Evolutionary conservation across 1,140 invertebrate genomes (phyloP).

Genomic region (Popillia japonica): DNA sequence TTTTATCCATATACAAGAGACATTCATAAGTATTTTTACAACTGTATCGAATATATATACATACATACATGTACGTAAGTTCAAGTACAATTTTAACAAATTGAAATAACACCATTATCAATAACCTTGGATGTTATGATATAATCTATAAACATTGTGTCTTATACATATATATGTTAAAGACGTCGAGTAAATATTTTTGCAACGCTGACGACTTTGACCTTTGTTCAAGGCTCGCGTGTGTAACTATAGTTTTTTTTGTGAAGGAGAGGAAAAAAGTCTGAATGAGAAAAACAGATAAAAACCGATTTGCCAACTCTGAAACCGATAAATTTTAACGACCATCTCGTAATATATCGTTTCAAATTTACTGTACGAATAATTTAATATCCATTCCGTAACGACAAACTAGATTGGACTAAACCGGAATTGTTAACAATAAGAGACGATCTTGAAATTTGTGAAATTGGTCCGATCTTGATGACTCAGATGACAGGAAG

Average conservation of each 20-base stretch:
- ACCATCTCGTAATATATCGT: too few relatives aligned
- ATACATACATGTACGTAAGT: constrained; percentile 24
- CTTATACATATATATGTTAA: constrained; percentile 23
- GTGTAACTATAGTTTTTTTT: constrained; percentile 20
- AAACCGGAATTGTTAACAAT: too few relatives aligned
- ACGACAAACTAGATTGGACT: too few relatives aligned
- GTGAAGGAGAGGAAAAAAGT: background rate
- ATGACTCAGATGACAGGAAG: background rate
- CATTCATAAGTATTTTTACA: too few relatives aligned
- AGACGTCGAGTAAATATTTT: constrained; percentile 22
- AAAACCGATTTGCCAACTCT: constrained; percentile 14
- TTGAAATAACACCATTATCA: constrained; percentile 24
- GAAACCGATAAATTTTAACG: background rate
- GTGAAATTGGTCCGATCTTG: too few relatives aligned
- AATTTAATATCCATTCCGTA: too few relatives aligned
- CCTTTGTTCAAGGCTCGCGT: constrained; percentile 29
- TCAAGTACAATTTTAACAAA: constrained; percentile 25
- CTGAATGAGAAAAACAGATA: constrained; percentile 8
- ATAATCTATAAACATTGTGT: constrained; percentile 27
- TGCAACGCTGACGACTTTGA: constrained; percentile 24
- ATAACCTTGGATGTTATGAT: constrained; percentile 26
- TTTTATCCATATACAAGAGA: too few relatives aligned
- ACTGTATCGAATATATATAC: background rate
- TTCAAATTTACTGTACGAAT: too few relatives aligned
- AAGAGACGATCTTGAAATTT: too few relatives aligned